Evolutionary conservation across 2,797 vertebrate species (phyloP), one percentile per base, ranked within the genome.

Genomic region (Sebastes nivosus): DNA sequence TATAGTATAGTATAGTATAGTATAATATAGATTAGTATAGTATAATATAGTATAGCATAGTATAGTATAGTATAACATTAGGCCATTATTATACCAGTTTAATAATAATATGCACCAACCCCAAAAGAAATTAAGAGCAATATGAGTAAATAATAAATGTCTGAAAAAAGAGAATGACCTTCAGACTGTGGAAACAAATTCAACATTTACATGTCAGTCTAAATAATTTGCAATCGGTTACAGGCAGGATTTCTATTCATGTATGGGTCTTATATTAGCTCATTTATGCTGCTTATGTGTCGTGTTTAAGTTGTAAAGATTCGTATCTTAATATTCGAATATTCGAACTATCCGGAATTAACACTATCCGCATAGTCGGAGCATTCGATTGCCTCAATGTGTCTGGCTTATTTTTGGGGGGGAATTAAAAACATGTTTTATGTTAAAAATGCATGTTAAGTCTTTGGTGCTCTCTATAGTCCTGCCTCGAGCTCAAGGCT

Each of bases 151-250:
- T 78, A 54, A 63, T 67, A 72, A 64, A 81, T 27, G 42, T 67
- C 2, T 67, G n/a, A 32, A 13, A 32, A 52, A 69, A 65, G 55
- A 36, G 32, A 63, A 55, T 61, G 73, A 67, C 52, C 71, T 65
- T 67, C 79, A 70, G 69, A 65, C 87, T 89, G 79, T 89, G 79
- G 77, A 93, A 90, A 89, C 89, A 92, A 91, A 89, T 92, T 18
- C 16, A 86, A 61, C 57, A 89, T 92, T 91, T 91, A 76, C 73
- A 86, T 83, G 72, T 70, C 81, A 88, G 85, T 71, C 67, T 77
- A 64, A 81, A 83, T 64, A 38, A 92, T 89, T 90, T 90, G 81
- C 85, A 81, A 76, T 79, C 50, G 70, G 60, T 84, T 50, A 32
- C 60, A 36, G 55, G 60, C 7, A 71, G 32, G 38, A 34, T 80